These are phyloP conservation scores for Dinomys branickii DNA, from an alignment of 2,113 vertebrate genomes.

Conservation along the genomic window DNA sequence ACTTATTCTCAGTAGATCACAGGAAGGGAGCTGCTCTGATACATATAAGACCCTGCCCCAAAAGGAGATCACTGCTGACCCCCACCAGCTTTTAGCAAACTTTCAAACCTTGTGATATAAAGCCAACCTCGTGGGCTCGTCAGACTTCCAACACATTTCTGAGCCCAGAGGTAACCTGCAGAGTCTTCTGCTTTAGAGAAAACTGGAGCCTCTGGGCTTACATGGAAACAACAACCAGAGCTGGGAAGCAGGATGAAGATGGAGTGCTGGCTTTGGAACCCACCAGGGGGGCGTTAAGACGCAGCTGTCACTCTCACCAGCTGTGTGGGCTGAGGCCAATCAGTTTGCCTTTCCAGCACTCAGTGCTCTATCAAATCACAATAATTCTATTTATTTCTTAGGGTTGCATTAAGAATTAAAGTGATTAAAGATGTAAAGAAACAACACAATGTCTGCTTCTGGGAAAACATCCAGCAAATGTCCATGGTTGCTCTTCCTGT, in stretches of 20 bases:
- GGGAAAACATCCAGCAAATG: background rate
- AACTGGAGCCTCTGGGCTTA: background rate
- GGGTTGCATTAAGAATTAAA: constrained; percentile 38
- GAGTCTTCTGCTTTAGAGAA: background rate
- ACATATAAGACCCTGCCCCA: background rate
- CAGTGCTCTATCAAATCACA: background rate
- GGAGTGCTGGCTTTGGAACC: background rate
- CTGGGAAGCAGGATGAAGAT: background rate
- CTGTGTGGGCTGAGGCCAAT: background rate
- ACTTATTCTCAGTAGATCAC: background rate
- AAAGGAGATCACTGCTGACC: background rate
- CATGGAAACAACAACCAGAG: background rate
- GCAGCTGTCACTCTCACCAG: background rate
- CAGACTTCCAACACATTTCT: background rate
- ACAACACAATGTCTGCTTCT: background rate
- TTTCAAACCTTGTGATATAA: background rate
- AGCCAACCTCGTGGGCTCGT: background rate
- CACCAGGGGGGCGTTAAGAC: background rate
- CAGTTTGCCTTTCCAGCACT: background rate
- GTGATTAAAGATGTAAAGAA: background rate
- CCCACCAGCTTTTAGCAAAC: background rate
- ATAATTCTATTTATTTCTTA: background rate
- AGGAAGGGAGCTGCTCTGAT: background rate
- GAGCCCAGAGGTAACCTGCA: background rate
- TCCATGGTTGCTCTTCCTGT: background rate